phyloP scores from a whole-genome alignment of 2,113 vertebrate species.

The Oxyura jamaicensis region DNA sequence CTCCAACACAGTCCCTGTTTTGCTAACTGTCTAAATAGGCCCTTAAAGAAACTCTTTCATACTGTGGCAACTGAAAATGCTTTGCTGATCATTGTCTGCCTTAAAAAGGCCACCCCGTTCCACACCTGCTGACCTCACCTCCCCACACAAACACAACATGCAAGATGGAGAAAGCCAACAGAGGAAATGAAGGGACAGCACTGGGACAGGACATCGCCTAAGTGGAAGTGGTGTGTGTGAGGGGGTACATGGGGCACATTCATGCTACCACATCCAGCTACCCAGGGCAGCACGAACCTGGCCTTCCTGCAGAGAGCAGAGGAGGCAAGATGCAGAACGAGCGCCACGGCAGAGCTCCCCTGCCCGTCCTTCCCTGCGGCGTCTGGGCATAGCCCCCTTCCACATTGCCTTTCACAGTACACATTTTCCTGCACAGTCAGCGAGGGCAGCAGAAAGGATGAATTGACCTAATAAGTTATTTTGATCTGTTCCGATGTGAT shows the following conservation, averaged over 20 bases:
- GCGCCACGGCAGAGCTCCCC: not conserved
- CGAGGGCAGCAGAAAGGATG: not conserved
- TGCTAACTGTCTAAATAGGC: not conserved
- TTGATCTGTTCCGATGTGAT: constrained; percentile 3
- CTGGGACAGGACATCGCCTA: not conserved
- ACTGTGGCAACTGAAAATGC: not conserved
- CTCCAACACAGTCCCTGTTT: not conserved
- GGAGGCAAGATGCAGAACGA: not conserved
- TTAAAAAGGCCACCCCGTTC: not conserved
- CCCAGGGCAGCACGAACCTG: not conserved
- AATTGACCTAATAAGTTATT: constrained; percentile 11
- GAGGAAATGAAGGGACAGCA: not conserved
- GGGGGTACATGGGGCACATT: not conserved
- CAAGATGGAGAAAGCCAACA: not conserved
- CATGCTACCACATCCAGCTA: not conserved
- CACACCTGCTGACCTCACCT: not conserved
- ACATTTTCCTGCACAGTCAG: not conserved
- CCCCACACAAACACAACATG: not conserved
- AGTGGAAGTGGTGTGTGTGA: not conserved
- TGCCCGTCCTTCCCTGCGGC: rapidly evolving
- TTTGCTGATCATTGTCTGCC: not conserved
- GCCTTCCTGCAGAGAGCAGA: rapidly evolving
- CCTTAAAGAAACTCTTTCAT: not conserved
- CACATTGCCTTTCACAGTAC: not conserved
- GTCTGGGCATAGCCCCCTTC: not conserved